Evolutionary conservation across 2,797 vertebrate species (phyloP).

Genomic region (Anas bahamensis): DNA sequence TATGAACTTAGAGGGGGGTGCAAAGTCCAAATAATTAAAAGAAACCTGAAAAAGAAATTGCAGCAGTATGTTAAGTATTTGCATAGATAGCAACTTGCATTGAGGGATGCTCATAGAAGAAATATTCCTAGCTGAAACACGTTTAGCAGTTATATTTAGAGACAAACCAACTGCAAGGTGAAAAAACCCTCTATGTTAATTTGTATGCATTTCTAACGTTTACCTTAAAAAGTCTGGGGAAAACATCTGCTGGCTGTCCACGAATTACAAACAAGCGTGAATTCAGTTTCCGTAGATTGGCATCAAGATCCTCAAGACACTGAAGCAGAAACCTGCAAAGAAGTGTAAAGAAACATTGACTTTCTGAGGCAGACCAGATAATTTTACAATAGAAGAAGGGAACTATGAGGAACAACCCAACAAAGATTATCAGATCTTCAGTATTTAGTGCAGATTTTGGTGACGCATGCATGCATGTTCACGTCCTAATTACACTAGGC

Average conservation of each 20-base stretch:
- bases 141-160: background rate
- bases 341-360: background rate
- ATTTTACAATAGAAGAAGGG: background rate
- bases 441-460: background rate
- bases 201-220: background rate
- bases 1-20: background rate
- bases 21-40: background rate
- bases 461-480: background rate
- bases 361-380: background rate
- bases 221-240: constrained; percentile 96
- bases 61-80: background rate
- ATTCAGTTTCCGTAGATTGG: constrained; percentile 93
- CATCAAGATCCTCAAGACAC: constrained; percentile 93
- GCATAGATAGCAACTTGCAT: background rate
- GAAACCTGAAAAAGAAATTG: background rate
- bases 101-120: background rate
- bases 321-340: constrained; percentile 91
- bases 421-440: background rate
- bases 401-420: background rate
- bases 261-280: constrained; percentile 95
- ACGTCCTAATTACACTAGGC: background rate
- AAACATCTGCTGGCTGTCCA: constrained; percentile 96
- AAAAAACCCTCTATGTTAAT: background rate
- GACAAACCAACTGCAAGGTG: background rate
- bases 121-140: background rate